Evolutionary conservation across 2,888 invertebrate genomes (phyloP), one percentile per base, ranked within the genome.

Genomic region (Alviniconcha strummeri): DNA sequence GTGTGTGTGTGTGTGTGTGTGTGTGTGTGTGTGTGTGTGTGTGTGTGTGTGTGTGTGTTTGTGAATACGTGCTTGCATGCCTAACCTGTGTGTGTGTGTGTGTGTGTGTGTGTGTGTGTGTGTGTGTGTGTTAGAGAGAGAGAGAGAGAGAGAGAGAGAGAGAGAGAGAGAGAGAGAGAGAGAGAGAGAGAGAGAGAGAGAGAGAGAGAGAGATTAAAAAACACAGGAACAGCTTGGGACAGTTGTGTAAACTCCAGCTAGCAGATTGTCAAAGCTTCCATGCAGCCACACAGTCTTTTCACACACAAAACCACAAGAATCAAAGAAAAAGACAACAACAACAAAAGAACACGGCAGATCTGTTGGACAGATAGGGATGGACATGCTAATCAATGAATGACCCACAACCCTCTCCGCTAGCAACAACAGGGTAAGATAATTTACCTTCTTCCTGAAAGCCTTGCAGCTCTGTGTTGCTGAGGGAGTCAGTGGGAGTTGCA

Each of bases 1-100:
- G 13, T 11, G 72, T 74, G 52, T 36, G 72, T 74, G 69, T 69
- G n/a, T 69, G 69, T 69, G 69, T 71, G 71, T 71, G 71, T 71
- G 71, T 71, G 71, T 69, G 71, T 71, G 19, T 17, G 71, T 17
- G 19, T 5, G 71, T 71, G 17, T 71, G 71, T 72, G 52, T 72
- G 52, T 72, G 36, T 72, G 6, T 72, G 19, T 72, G 72, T 72
- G 17, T 71, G 71, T 72, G 52, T 72, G 52, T 72, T 7, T 72
- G 6, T 72, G 19, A 36, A 36, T 72, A 15, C 36, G 72, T 72
- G 36, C 36, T 17, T 72, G 19, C 52, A 9, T 36, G 72, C 13
- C 36, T 36, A n/a, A 9, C 13, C 36, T 36, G 72, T 72, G 36
- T 72, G 36, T 72, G 36, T 72, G 11, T 72, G 13, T 19, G 36